Evolutionary conservation across 2,888 invertebrate genomes (phyloP).

Genomic region (Zootermopsis nevadensis): DNA sequence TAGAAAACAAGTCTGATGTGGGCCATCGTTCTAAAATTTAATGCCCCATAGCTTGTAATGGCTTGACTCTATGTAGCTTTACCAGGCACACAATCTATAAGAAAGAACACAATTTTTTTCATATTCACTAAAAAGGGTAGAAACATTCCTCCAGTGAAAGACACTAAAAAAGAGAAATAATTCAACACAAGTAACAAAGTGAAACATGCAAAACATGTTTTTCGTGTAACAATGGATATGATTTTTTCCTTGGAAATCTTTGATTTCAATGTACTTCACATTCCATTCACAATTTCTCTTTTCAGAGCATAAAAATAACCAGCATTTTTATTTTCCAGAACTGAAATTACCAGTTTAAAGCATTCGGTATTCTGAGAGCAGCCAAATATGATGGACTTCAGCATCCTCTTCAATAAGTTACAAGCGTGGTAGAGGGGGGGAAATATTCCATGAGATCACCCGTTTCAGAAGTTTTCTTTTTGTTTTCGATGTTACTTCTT

Average conservation of each 20-base stretch:
- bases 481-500: constrained; percentile 17
- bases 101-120: not conserved
- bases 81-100: not conserved
- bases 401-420: not conserved
- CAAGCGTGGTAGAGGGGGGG: not conserved
- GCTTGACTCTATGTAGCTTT: not conserved
- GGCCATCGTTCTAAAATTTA: constrained; percentile 3
- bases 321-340: not conserved
- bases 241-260: constrained; percentile 4
- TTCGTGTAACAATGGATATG: constrained; percentile 5
- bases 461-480: not conserved
- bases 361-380: not conserved
- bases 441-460: constrained; percentile 36
- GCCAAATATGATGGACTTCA: not conserved
- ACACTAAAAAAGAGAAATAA: not conserved
- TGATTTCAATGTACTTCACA: not conserved
- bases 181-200: constrained; percentile 9
- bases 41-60: not conserved
- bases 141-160: not conserved
- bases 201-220: constrained; percentile 4
- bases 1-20: constrained; percentile 9
- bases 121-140: not conserved
- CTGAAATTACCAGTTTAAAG: too few relatives aligned
- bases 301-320: not conserved
- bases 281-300: not conserved